Conservation (phyloP, 2,113 vertebrate species). For the cattle (Bos taurus) region ARS-UCD2.0 NC_037338.1:75943001-75943500, state of each 20-base stretch:
- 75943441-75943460: slow-evolving; percentile 41
- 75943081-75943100: slow-evolving; percentile 60
- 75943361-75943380: slow-evolving; percentile 68
- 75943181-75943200: neutral
- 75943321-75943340: slow-evolving; percentile 70
- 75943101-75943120: slow-evolving; percentile 23
- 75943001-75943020: slow-evolving; percentile 79
- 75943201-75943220: neutral
- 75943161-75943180: neutral
- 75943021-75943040: slow-evolving; percentile 69
- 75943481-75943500: slow-evolving; percentile 45
- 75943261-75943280: neutral
- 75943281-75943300: slow-evolving; percentile 38
- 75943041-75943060: slow-evolving; percentile 58
- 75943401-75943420: slow-evolving; percentile 54
- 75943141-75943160: neutral
- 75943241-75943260: neutral
- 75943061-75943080: neutral
- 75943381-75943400: slow-evolving; percentile 53
- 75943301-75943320: neutral
- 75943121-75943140: neutral
- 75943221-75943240: neutral
- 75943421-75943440: slow-evolving; percentile 55
- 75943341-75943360: slow-evolving; percentile 62
- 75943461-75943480: slow-evolving; percentile 52